Percentiles rank a stretch among this genome's conserved stretches.
phyloP scores from a whole-genome alignment of 2,888 invertebrate genomes.

The Polymixis lichenea region DNA sequence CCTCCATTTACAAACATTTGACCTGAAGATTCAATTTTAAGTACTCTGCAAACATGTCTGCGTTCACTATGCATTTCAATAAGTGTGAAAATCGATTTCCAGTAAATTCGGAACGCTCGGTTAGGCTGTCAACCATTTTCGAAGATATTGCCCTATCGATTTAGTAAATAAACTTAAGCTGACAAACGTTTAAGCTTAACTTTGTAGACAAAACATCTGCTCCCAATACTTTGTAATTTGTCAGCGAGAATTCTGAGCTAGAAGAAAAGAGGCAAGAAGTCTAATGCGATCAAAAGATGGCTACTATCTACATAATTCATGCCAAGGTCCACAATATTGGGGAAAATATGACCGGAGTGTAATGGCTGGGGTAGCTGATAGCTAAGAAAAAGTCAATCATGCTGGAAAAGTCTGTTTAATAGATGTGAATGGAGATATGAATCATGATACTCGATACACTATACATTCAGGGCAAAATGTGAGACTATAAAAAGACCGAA shows the following conservation, averaged over 20 bases:
- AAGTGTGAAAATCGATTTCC: slow-evolving; percentile 48
- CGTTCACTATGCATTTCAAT: slow-evolving; percentile 53
- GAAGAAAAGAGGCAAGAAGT: slow-evolving; percentile 21
- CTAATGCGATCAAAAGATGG: slow-evolving; percentile 30
- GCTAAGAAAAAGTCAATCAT: slow-evolving; percentile 47
- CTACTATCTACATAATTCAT: slow-evolving; percentile 47
- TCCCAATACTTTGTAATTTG: slow-evolving; percentile 25
- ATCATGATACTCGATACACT: slow-evolving; percentile 52
- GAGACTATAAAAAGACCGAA: slow-evolving; percentile 41
- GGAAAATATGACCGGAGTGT: slow-evolving; percentile 31
- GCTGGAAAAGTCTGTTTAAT: slow-evolving; percentile 28
- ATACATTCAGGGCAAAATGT: slow-evolving; percentile 43
- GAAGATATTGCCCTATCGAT: slow-evolving; percentile 17
- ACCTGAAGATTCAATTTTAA: slow-evolving; percentile 61
- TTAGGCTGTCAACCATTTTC: slow-evolving; percentile 24
- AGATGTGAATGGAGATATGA: slow-evolving; percentile 49
- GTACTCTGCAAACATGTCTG: slow-evolving; percentile 53
- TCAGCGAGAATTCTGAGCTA: slow-evolving; percentile 14
- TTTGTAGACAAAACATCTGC: slow-evolving; percentile 41
- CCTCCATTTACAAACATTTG: slow-evolving; percentile 47
- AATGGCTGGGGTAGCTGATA: slow-evolving; percentile 27
- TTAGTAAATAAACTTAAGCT: slow-evolving; percentile 15
- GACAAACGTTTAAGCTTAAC: slow-evolving; percentile 18
- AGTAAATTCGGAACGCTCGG: slow-evolving; percentile 23
- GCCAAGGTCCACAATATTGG: slow-evolving; percentile 32